Percentiles rank a stretch among this genome's conserved stretches.
Evolutionary conservation across 2,113 vertebrate species (phyloP).

Genomic region (Megaleporinus macrocephalus): DNA sequence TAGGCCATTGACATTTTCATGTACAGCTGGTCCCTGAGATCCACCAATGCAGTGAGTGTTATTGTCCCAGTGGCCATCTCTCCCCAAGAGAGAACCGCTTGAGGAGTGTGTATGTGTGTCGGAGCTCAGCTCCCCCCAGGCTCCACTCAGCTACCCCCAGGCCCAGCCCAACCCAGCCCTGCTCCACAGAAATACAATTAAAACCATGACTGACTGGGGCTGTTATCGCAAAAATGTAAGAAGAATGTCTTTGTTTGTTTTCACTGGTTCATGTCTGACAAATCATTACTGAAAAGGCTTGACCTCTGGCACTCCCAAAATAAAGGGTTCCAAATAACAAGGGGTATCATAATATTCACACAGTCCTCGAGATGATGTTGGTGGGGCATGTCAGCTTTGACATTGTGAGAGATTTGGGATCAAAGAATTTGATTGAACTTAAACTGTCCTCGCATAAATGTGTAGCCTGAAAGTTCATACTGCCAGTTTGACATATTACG

Average conservation of each 20-base stretch:
- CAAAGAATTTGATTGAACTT: background rate
- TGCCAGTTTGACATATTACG: too few relatives aligned
- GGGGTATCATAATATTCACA: constrained; percentile 3
- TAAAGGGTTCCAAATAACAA: constrained; percentile 21
- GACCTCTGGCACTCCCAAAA: background rate
- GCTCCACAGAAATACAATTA: background rate
- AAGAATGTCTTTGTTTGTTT: constrained; percentile 53
- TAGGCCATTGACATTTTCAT: constrained; percentile 37
- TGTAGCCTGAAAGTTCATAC: background rate
- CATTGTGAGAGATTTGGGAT: background rate
- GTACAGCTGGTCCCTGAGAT: background rate
- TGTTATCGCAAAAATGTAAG: constrained; percentile 25
- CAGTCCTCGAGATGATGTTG: background rate
- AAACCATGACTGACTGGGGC: constrained; percentile 24
- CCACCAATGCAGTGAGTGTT: background rate
- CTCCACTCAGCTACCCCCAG: background rate
- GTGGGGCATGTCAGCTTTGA: constrained; percentile 5
- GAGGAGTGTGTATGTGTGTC: too few relatives aligned
- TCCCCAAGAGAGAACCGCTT: constrained; percentile 18
- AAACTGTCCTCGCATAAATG: background rate
- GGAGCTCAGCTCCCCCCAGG: background rate
- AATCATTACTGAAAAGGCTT: constrained; percentile 6
- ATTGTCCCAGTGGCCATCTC: constrained; percentile 8
- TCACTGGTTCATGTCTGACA: constrained; percentile 22
- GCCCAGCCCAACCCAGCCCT: background rate